These are phyloP conservation scores for Anseranas semipalmata DNA, from an alignment of 2,113 vertebrate species.

Conservation along the genomic window DNA sequence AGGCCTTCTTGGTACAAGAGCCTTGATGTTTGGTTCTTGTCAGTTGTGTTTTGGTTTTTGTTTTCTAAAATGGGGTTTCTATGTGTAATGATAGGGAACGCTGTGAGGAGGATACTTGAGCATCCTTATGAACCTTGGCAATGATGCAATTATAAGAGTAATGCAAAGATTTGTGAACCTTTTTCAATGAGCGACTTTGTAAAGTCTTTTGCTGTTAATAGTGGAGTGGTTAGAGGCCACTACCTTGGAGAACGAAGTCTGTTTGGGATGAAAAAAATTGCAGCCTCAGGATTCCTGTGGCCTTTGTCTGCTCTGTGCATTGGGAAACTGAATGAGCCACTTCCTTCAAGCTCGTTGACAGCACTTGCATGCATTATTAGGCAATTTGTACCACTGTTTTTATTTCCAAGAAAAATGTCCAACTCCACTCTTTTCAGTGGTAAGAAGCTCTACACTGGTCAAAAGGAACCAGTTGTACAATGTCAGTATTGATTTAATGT, in stretches of 20 bases:
- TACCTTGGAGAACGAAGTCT: not conserved
- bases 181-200: not conserved
- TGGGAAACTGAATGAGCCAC: not conserved
- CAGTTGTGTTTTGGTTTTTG: not conserved
- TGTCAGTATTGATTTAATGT: not conserved
- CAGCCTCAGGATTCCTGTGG: not conserved
- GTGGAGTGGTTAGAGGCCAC: not conserved
- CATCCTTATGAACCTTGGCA: not conserved
- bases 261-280: not conserved
- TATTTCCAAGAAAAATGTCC: conserved; percentile 18
- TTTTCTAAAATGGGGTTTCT: not conserved
- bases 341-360: not conserved
- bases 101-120: not conserved
- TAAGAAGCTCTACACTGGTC: not conserved
- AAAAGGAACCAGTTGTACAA: not conserved
- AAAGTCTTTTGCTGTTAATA: not conserved
- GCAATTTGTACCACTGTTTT: not conserved
- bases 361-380: not conserved
- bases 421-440: not conserved
- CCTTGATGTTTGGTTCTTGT: accelerated
- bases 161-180: not conserved
- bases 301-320: not conserved
- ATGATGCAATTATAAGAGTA: not conserved
- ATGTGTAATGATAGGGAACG: not conserved
- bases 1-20: not conserved